These are phyloP conservation scores for Cyrtodaria siliqua DNA, from an alignment of 2,888 invertebrate genomes.

Conservation along the genomic window DNA sequence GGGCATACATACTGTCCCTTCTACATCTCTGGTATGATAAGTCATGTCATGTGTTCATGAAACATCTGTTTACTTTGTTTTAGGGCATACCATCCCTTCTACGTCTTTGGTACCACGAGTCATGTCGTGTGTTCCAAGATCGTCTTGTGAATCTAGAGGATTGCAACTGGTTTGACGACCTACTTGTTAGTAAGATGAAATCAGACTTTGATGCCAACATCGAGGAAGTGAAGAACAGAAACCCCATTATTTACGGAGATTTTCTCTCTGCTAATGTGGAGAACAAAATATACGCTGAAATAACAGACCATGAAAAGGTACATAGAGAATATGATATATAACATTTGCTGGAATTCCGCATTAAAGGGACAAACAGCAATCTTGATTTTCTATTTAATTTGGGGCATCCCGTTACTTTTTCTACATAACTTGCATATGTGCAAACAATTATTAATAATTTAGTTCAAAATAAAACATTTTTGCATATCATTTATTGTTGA, in stretches of 20 bases:
- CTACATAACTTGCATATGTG: no score
- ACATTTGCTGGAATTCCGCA: no score
- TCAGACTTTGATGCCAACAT: conserved; percentile 88
- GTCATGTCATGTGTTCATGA: background rate
- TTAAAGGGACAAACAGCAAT: no score
- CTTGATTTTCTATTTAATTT: no score
- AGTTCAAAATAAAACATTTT: no score
- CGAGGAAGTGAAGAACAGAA: conserved; percentile 87
- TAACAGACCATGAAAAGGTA: conserved; percentile 89
- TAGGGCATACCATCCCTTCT: conserved; percentile 81
- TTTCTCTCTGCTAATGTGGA: conserved; percentile 87
- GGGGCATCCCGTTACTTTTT: no score
- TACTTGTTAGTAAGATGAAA: conserved; percentile 87
- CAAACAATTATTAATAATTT: no score
- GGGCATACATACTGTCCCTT: no score
- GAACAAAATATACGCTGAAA: conserved; percentile 89
- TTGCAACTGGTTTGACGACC: conserved; percentile 83
- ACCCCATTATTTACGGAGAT: conserved; percentile 90
- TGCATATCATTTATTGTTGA: no score
- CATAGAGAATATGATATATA: no score
- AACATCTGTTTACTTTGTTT: conserved; percentile 1
- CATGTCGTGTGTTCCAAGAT: conserved; percentile 85
- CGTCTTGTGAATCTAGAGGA: conserved; percentile 86
- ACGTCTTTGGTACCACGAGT: conserved; percentile 86
- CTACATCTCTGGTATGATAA: no score